A percentile compares a stretch with the other conserved stretches of the same genome.
Conservation (phyloP, 2,113 vertebrate species). For the Cervus canadensis region DNA sequence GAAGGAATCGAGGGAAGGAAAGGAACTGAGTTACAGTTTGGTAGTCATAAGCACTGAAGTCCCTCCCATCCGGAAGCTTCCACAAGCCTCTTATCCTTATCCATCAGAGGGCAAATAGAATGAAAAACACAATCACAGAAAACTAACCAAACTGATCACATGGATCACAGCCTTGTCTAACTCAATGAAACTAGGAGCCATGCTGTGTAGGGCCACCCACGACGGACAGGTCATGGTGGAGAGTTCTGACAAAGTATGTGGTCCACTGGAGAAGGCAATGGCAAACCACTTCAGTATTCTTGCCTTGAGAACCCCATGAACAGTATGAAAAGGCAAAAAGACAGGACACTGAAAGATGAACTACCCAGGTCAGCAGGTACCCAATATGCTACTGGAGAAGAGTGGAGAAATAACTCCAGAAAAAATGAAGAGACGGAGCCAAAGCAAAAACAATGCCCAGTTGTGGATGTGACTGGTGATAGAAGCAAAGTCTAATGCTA, state of each 20-base stretch:
- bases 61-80: background rate
- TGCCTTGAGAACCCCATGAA: background rate
- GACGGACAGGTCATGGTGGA: rapidly evolving
- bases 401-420: background rate
- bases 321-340: background rate
- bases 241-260: background rate
- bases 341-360: background rate
- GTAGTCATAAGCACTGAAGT: background rate
- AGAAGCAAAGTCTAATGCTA: background rate
- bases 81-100: background rate
- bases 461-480: background rate
- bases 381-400: background rate
- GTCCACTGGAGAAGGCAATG: background rate
- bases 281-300: background rate
- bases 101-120: background rate
- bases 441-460: background rate
- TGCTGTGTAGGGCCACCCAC: background rate
- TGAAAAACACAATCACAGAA: background rate
- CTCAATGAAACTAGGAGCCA: background rate
- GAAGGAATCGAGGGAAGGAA: too few relatives aligned
- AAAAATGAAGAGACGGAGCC: background rate
- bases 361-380: background rate
- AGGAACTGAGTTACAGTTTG: too few relatives aligned
- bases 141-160: background rate
- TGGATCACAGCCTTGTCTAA: background rate